These are phyloP conservation scores for Asobara japonica DNA, from an alignment of 1,140 invertebrate genomes.

Conservation along the genomic window DNA sequence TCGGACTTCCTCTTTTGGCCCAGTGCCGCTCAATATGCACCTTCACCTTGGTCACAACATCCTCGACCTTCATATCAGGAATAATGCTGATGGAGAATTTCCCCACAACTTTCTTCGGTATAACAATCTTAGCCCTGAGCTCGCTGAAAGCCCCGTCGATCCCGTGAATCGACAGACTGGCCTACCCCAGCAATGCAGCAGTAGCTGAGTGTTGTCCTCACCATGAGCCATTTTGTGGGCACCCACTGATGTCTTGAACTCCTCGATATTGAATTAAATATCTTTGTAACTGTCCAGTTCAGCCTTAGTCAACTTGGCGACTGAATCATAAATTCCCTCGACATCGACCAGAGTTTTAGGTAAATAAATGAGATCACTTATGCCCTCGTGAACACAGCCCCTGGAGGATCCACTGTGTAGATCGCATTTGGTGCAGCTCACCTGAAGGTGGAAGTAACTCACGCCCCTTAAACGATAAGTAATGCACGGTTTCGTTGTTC, in stretches of 20 bases:
- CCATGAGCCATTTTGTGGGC: slow-evolving; percentile 77
- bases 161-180: slow-evolving; percentile 90
- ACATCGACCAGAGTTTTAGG: slow-evolving; percentile 86
- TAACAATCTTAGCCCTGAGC: slow-evolving; percentile 93
- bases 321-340: slow-evolving; percentile 82
- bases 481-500: slow-evolving; percentile 94
- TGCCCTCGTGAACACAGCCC: slow-evolving; percentile 88
- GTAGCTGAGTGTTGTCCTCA: slow-evolving; percentile 78
- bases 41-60: slow-evolving; percentile 78
- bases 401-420: slow-evolving; percentile 96
- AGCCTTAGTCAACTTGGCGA: slow-evolving; percentile 77
- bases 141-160: slow-evolving; percentile 94
- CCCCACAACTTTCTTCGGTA: slow-evolving; percentile 92
- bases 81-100: slow-evolving; percentile 97
- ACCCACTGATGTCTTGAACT: slow-evolving; percentile 79
- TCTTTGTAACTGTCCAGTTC: slow-evolving; percentile 84
- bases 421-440: slow-evolving; percentile 91
- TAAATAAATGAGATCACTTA: slow-evolving; percentile 88
- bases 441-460: slow-evolving; percentile 91
- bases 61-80: slow-evolving; percentile 86
- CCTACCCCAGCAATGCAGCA: slow-evolving; percentile 94
- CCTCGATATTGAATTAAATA: slow-evolving; percentile 90
- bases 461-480: slow-evolving; percentile 96
- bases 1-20: slow-evolving; percentile 81
- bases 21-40: slow-evolving; percentile 78